Evolutionary conservation across 2,888 invertebrate genomes (phyloP).

Genomic region (Sarcophaga rosellei): DNA sequence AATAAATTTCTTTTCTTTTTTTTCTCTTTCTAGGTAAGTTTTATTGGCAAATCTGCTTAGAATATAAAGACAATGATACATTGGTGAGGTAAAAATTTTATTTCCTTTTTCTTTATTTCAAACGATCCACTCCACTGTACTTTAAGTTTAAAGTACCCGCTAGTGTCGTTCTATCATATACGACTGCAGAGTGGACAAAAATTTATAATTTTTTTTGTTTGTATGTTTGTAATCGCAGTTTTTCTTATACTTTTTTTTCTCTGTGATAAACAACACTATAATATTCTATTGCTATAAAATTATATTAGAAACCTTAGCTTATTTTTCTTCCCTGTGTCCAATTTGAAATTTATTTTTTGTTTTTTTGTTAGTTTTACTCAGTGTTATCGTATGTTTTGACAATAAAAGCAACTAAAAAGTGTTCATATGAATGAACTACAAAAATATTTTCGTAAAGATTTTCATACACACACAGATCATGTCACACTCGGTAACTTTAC

Average conservation of each 20-base stretch:
- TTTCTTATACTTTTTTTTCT: not conserved
- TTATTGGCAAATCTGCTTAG: no score
- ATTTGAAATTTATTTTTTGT: slow-evolving; percentile 23
- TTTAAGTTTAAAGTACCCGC: no score
- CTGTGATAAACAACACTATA: slow-evolving; percentile 39
- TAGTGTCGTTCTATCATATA: not conserved
- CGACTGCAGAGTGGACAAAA: slow-evolving; percentile 43
- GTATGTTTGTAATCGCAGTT: not conserved
- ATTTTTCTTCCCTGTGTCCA: not conserved
- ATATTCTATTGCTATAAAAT: slow-evolving; percentile 40
- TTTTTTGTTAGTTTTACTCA: not conserved
- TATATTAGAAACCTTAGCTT: slow-evolving; percentile 38
- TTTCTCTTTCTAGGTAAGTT: no score
- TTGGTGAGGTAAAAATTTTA: no score
- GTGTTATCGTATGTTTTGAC: slow-evolving; percentile 58
- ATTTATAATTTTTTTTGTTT: slow-evolving; percentile 24
- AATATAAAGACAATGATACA: no score
- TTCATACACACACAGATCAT: slow-evolving; percentile 16
- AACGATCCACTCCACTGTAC: slow-evolving; percentile 10
- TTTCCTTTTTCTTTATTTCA: no score
- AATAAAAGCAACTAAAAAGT: slow-evolving; percentile 37
- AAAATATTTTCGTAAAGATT: slow-evolving; percentile 15
- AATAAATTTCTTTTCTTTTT: no score
- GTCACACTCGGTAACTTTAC: slow-evolving; percentile 37
- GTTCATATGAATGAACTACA: slow-evolving; percentile 3